phyloP scores from a whole-genome alignment of 2,113 vertebrate genomes.

The Oenanthe melanoleuca region DNA sequence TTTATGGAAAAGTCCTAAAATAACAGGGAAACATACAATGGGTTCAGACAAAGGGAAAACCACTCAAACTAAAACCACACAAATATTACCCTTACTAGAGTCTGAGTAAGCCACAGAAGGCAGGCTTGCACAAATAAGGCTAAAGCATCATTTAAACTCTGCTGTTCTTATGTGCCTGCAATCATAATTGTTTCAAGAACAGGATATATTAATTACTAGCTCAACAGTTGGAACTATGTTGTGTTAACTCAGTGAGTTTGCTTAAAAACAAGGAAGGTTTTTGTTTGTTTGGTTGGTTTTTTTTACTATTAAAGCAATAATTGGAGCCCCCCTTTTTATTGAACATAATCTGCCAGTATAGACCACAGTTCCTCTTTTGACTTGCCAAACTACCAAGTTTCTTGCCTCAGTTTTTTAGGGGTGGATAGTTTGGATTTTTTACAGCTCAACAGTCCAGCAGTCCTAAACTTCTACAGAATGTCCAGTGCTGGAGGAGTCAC shows the following conservation, averaged over 20 bases:
- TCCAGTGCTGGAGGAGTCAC: neutral
- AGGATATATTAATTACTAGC: neutral
- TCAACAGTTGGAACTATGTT: neutral
- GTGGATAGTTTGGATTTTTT: neutral
- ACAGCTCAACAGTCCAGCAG: neutral
- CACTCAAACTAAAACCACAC: conserved; percentile 31
- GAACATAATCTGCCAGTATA: neutral
- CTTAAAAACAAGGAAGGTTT: neutral
- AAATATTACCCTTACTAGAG: neutral
- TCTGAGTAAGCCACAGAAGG: neutral
- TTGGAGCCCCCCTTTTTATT: neutral
- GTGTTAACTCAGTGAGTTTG: neutral
- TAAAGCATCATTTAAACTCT: neutral
- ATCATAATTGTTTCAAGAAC: neutral
- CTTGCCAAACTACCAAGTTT: neutral
- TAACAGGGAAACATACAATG: neutral
- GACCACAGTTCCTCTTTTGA: neutral
- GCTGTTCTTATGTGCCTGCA: neutral
- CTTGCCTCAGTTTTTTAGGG: neutral
- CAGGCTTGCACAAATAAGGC: neutral
- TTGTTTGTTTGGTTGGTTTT: neutral
- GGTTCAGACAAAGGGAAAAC: neutral
- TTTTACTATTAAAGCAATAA: neutral
- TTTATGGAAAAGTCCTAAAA: neutral
- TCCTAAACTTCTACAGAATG: neutral